phyloP scores from a whole-genome alignment of 2,113 vertebrate species.

The Datnioides undecimradiatus region DNA sequence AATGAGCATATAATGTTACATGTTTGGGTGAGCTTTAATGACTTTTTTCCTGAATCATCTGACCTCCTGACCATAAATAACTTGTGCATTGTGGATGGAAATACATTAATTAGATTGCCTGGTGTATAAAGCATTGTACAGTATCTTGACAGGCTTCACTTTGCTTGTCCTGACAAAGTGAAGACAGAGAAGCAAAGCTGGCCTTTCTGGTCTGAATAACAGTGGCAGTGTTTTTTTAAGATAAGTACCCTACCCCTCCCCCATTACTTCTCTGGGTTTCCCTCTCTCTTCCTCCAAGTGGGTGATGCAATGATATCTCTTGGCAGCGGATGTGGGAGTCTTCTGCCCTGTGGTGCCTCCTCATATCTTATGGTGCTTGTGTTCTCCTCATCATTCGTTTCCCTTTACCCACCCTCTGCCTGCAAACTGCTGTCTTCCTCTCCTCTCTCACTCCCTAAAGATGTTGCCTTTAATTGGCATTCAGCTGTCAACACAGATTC shows the following conservation, averaged over 20 bases:
- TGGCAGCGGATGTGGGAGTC: constrained; percentile 43
- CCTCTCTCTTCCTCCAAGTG: constrained; percentile 5
- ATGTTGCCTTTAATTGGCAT: constrained; percentile 64
- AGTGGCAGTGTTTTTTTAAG: constrained; percentile 16
- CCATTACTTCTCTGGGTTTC: constrained; percentile 18
- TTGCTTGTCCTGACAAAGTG: constrained; percentile 33
- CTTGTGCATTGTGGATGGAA: constrained; percentile 51
- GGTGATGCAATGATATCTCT: constrained; percentile 43
- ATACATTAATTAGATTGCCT: constrained; percentile 85
- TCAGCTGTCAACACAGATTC: constrained; percentile 54
- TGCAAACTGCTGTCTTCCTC: constrained; percentile 15
- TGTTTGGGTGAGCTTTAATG: background rate
- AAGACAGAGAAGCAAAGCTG: constrained; percentile 48
- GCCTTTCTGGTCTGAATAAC: constrained; percentile 26
- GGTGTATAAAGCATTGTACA: constrained; percentile 55
- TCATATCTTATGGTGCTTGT: constrained; percentile 44
- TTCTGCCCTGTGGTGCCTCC: constrained; percentile 46
- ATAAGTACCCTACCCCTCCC: background rate
- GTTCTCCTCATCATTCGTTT: constrained; percentile 20
- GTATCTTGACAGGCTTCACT: constrained; percentile 33
- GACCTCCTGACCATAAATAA: constrained; percentile 9
- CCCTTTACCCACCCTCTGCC: background rate
- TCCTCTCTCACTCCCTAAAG: constrained; percentile 31
- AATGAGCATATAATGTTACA: background rate
- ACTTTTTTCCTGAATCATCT: constrained; percentile 41